Evolutionary conservation across 2,113 vertebrate species (phyloP).

Genomic region (Artemisiospiza belli): DNA sequence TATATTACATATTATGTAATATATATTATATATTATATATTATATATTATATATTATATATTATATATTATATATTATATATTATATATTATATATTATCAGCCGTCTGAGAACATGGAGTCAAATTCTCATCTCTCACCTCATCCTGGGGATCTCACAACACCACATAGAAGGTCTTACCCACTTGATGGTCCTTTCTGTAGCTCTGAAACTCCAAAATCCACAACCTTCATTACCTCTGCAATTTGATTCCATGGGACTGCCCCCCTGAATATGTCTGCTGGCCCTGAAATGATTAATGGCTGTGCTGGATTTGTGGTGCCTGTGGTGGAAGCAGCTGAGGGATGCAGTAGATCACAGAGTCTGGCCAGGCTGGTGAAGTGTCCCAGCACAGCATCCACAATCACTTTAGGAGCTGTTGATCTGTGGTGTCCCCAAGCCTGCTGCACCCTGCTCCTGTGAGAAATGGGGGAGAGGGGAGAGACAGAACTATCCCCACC

Average conservation of each 20-base stretch:
- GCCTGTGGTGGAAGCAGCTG: neutral
- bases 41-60: too few relatives aligned
- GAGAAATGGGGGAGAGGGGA: neutral
- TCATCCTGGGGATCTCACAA: too few relatives aligned
- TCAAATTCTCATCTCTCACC: too few relatives aligned
- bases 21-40: too few relatives aligned
- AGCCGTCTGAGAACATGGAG: too few relatives aligned
- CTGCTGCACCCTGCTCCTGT: neutral
- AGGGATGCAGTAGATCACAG: neutral
- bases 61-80: too few relatives aligned
- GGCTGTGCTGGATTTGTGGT: neutral
- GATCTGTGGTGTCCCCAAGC: accelerated
- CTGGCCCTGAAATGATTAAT: neutral
- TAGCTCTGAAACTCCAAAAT: neutral
- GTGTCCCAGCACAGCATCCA: accelerated
- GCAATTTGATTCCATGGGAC: neutral
- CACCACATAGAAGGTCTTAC: too few relatives aligned
- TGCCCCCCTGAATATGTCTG: neutral
- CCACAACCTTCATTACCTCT: neutral
- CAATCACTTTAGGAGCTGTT: neutral
- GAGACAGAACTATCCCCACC: neutral
- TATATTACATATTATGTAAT: too few relatives aligned
- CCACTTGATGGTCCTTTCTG: neutral
- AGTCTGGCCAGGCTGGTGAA: neutral
- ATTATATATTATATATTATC: too few relatives aligned